A percentile compares a stretch with the other conserved stretches of the same genome.
These are phyloP conservation scores for Lateolabrax maculatus DNA, from an alignment of 2,797 vertebrate genomes.

Conservation along the genomic window DNA sequence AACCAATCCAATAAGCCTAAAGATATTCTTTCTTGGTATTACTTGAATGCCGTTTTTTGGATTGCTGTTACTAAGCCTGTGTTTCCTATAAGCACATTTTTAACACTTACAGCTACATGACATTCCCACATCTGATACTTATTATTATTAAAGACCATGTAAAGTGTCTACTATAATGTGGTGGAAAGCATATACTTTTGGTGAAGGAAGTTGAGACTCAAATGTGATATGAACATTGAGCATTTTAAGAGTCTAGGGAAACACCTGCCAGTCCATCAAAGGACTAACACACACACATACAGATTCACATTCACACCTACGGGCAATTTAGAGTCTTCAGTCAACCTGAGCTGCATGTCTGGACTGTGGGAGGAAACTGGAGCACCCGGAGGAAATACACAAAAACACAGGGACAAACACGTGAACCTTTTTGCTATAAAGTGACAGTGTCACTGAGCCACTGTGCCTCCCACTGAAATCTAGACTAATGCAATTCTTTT, in stretches of 20 bases:
- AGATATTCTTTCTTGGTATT: neutral
- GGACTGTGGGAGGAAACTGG: slow-evolving; percentile 43
- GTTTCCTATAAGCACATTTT: neutral
- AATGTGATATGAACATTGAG: neutral
- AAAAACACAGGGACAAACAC: slow-evolving; percentile 38
- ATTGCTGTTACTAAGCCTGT: neutral
- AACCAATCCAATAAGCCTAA: neutral
- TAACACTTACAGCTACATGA: neutral
- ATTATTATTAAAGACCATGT: neutral
- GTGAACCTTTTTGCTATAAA: slow-evolving; percentile 34
- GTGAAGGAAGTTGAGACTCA: neutral
- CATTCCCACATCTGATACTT: slow-evolving; percentile 1
- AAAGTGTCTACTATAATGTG: neutral
- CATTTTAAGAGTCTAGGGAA: slow-evolving; percentile 15
- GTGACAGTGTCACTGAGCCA: slow-evolving; percentile 32
- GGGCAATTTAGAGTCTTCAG: slow-evolving; percentile 58
- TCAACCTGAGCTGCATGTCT: slow-evolving; percentile 46
- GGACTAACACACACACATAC: slow-evolving; percentile 6
- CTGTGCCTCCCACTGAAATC: slow-evolving; percentile 23
- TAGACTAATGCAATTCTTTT: slow-evolving; percentile 41
- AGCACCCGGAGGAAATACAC: slow-evolving; percentile 40
- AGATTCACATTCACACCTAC: slow-evolving; percentile 45
- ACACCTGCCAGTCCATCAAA: slow-evolving; percentile 52
- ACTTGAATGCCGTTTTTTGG: neutral
- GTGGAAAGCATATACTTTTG: neutral